These are phyloP conservation scores for Mustela lutreola DNA, from an alignment of 2,113 vertebrate species.

Conservation along the genomic window DNA sequence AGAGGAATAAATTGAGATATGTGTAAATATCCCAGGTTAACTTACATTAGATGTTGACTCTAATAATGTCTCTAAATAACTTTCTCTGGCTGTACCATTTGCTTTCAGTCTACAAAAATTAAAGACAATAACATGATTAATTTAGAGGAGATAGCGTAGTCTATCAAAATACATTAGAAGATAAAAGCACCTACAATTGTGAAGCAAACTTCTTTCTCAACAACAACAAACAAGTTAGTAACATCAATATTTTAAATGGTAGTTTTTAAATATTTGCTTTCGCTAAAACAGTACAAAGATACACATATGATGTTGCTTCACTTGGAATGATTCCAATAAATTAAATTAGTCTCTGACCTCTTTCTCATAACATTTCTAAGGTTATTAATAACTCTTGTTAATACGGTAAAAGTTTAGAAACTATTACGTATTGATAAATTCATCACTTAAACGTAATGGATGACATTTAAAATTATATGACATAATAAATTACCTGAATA, in stretches of 20 bases:
- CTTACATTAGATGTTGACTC: neutral
- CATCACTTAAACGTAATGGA: constrained; percentile 63
- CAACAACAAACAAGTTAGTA: constrained; percentile 52
- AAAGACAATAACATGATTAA: constrained; percentile 8
- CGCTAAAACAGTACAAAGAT: constrained; percentile 49
- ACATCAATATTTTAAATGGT: constrained; percentile 78
- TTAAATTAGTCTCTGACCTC: constrained; percentile 21
- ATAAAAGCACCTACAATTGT: constrained; percentile 77
- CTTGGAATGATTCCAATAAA: neutral
- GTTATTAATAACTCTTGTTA: constrained; percentile 48
- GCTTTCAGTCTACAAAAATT: constrained; percentile 9
- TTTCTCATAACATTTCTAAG: neutral
- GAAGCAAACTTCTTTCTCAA: constrained; percentile 70
- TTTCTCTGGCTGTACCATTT: neutral
- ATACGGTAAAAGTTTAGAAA: constrained; percentile 45
- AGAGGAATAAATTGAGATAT: neutral
- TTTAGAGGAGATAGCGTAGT: neutral
- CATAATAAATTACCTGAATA: constrained; percentile 77
- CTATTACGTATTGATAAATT: constrained; percentile 59
- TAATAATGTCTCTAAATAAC: neutral
- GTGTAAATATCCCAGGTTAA: neutral
- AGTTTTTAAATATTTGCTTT: neutral
- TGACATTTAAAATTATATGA: constrained; percentile 77
- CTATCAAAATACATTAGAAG: constrained; percentile 70
- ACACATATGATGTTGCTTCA: neutral